Percentiles rank a stretch among this genome's conserved stretches.
phyloP scores from a whole-genome alignment of 2,888 invertebrate species.

The Caenorhabditis sp. region DNA sequence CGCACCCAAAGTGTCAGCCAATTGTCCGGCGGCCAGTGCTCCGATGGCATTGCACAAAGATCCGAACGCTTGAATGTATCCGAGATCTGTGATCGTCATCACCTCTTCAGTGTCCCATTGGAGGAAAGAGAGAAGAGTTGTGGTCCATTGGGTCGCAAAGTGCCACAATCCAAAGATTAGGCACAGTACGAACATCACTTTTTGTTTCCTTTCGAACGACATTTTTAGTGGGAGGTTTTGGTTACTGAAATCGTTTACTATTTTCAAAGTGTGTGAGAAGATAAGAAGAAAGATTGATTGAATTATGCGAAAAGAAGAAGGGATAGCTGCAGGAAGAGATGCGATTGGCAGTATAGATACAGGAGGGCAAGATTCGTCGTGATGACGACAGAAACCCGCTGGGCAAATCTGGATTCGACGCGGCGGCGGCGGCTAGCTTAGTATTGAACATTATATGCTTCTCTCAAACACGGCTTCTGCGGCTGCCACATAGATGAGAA shows the following conservation, averaged over 20 bases:
- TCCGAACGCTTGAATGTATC: conserved; percentile 79
- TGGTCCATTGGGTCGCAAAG: conserved; percentile 78
- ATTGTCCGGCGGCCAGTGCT: conserved; percentile 76
- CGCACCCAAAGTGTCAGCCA: conserved; percentile 76
- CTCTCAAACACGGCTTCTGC: no score
- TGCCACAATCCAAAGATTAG: conserved; percentile 79
- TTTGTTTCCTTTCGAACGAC: conserved; percentile 72
- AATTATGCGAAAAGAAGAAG: neutral
- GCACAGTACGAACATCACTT: conserved; percentile 73
- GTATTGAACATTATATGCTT: conserved; percentile 42
- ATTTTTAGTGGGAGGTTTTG: conserved; percentile 30
- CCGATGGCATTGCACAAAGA: conserved; percentile 77
- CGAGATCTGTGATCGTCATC: conserved; percentile 77
- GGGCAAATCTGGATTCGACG: conserved; percentile 38
- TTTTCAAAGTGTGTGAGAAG: no score
- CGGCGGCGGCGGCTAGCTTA: conserved; percentile 16
- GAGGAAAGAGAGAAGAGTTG: conserved; percentile 77
- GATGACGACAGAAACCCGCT: conserved; percentile 34
- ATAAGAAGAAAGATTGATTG: conserved; percentile 1
- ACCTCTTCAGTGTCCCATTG: conserved; percentile 79
- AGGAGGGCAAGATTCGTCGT: conserved; percentile 26
- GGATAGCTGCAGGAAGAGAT: conserved; percentile 4
- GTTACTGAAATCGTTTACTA: conserved; percentile 43
- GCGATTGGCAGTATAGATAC: conserved; percentile 50
- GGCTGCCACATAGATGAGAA: neutral